Base-by-base conservation (phyloP, 35 echinoderm and acorn worm genomes). In the Lytechinus pictus region DNA sequence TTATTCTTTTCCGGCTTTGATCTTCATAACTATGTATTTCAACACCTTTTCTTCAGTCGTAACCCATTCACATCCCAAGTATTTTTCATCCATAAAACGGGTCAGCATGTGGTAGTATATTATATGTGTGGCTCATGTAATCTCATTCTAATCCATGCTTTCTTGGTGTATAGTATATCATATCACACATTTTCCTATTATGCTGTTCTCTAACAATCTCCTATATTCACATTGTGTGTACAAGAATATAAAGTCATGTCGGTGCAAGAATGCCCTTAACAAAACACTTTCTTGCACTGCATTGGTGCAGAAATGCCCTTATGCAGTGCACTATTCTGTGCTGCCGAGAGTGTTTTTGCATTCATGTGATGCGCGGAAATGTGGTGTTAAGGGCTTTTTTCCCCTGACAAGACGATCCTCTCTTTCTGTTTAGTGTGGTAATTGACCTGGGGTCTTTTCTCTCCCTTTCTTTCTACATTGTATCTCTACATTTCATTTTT, bases 361-460 rank as follows among this genome's bases (percentile, higher is more conserved):
- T 44, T 0, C 33, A 2, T 44, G 33, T 44, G 33, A 44, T 44
- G 33, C 33, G 2, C 33, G 33, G 33, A 44, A 44, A 44, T 44
- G 33, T 44, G 33, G 33, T 44, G 33, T 44, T 44, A 44, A 44
- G 33, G 33, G 33, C 33, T 0, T 44, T 44, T 44, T 44, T 44
- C 1, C 33, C 0, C 33, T 2, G 33, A 44, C 33, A 44, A 44
- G 33, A 44, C 33, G 33, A 79, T 79, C 66, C 2, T 16, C 7
- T 79, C 66, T 24, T 79, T 79, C 66, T 79, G 66, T 79, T 79
- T n/a, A 79, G 66, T 79, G 66, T 79, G 66, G 66, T 79, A 24
- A 79, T 79, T 79, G 66, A 79, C 66, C 66, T 24, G 19, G 16
- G 66, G 7, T 24, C 21, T 79, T 24, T 16, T 79, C 66, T 79